Evolutionary conservation across 2,113 vertebrate genomes (phyloP).

Genomic region (Erpornis zantholeuca): DNA sequence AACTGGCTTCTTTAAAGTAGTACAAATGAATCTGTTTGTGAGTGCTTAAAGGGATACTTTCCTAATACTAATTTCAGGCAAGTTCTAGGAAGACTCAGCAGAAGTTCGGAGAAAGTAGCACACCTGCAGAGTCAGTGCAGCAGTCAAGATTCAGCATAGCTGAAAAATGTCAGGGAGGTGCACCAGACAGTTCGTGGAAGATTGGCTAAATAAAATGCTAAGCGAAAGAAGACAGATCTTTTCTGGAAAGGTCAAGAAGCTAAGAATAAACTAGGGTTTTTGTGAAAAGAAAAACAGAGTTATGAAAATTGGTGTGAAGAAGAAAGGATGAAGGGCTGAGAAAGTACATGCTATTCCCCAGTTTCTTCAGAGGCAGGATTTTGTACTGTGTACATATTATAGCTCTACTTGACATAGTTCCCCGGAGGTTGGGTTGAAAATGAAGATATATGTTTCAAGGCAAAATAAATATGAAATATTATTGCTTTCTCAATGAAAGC

Average conservation of each 20-base stretch:
- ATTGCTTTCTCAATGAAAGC: background rate
- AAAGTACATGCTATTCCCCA: background rate
- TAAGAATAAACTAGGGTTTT: conserved; percentile 20
- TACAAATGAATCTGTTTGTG: background rate
- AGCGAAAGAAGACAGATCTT: background rate
- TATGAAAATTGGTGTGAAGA: conserved; percentile 27
- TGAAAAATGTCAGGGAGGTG: background rate
- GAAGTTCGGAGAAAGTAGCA: background rate
- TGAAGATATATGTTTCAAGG: background rate
- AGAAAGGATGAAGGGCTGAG: background rate
- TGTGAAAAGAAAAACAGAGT: background rate
- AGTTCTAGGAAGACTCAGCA: background rate
- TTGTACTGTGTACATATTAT: background rate
- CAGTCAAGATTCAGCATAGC: background rate
- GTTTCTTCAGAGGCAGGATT: background rate
- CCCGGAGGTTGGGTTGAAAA: background rate
- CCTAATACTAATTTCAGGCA: background rate
- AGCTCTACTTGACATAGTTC: background rate
- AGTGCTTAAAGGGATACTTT: background rate
- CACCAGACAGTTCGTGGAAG: background rate
- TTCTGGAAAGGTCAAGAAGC: conserved; percentile 35
- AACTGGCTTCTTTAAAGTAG: background rate
- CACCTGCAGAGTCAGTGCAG: background rate
- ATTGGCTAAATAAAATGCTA: conserved; percentile 1
- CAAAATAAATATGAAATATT: conserved; percentile 4